phyloP scores from a whole-genome alignment of 2,113 vertebrate species.

The Anseranas semipalmata region DNA sequence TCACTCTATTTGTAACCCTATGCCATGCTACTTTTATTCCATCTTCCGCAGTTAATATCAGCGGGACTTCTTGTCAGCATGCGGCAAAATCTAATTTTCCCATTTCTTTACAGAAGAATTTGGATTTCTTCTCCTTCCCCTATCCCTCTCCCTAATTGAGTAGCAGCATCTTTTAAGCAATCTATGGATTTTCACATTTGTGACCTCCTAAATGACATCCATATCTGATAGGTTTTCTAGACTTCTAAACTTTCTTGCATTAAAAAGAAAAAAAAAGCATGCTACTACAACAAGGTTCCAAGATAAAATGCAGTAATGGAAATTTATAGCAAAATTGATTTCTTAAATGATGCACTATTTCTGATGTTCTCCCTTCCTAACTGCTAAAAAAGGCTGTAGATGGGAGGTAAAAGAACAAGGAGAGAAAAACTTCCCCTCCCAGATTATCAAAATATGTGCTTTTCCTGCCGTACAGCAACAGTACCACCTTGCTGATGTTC shows the following conservation, averaged over 20 bases:
- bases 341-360: not conserved
- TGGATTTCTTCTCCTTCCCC: not conserved
- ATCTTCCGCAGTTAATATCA: not conserved
- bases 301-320: not conserved
- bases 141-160: not conserved
- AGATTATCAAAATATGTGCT: not conserved
- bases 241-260: not conserved
- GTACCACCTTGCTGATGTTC: not conserved
- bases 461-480: not conserved
- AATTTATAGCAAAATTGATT: not conserved
- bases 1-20: slow-evolving; percentile 53
- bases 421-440: not conserved
- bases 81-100: not conserved
- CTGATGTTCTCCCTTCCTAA: not conserved
- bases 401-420: not conserved
- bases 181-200: not conserved
- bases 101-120: not conserved
- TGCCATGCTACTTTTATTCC: not conserved
- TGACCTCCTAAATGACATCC: not conserved
- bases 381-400: not conserved
- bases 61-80: not conserved
- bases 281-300: not conserved
- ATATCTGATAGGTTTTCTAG: not conserved
- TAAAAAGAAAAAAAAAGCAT: not conserved
- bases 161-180: not conserved